Conservation (phyloP, 1,140 invertebrate genomes). For the Macrostomum lignano region DNA sequence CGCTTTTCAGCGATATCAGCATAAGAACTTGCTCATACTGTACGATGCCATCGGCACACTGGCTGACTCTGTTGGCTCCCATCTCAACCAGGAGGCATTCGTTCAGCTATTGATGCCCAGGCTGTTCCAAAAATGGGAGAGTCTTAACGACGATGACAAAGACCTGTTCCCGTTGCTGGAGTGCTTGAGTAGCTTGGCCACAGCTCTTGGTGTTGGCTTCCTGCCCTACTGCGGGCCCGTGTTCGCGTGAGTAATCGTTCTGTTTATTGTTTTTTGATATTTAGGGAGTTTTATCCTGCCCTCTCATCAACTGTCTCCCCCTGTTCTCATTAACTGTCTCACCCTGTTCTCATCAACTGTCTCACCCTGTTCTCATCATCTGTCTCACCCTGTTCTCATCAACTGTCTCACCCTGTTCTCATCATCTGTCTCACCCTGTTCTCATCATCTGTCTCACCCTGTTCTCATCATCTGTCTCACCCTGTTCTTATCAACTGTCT, state of each 20-base stretch:
- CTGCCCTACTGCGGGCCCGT: conserved; percentile 41
- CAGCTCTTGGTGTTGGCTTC: conserved; percentile 76
- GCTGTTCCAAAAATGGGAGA: conserved; percentile 88
- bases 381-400: background rate
- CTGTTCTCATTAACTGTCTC: conserved; percentile 35
- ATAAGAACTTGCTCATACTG: conserved; percentile 85
- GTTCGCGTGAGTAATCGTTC: conserved; percentile 38
- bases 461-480: too few species aligned
- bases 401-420: too few species aligned
- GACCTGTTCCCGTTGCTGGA: conserved; percentile 85
- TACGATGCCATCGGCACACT: conserved; percentile 95
- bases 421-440: too few species aligned
- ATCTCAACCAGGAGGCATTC: conserved; percentile 73
- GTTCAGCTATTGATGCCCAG: conserved; percentile 89
- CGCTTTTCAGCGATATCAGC: conserved; percentile 76
- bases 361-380: conserved; percentile 41
- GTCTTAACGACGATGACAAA: conserved; percentile 86
- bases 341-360: conserved; percentile 80
- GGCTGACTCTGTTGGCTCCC: conserved; percentile 80
- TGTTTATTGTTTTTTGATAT: too few species aligned
- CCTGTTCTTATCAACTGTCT: too few species aligned
- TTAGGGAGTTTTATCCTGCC: too few species aligned
- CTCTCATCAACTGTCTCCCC: too few species aligned
- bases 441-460: too few species aligned
- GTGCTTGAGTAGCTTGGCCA: conserved; percentile 87